phyloP scores from a whole-genome alignment of 1,140 invertebrate species.

The Antheraea mylitta region DNA sequence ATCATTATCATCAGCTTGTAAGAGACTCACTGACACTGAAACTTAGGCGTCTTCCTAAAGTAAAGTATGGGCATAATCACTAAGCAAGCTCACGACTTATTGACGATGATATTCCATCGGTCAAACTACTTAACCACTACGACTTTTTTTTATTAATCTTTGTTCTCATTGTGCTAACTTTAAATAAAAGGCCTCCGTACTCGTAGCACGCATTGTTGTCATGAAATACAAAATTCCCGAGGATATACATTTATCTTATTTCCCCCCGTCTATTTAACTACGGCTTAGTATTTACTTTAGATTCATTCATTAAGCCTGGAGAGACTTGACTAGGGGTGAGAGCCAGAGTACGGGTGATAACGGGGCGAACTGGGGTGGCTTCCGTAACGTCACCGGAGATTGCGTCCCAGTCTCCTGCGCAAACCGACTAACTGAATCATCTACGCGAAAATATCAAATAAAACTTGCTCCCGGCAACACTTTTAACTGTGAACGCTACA shows the following conservation, averaged over 20 bases:
- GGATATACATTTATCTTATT: neutral
- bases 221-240: neutral
- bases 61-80: too few relatives aligned
- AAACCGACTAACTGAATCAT: conserved; percentile 69
- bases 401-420: conserved; percentile 65
- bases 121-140: too few relatives aligned
- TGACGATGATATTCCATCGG: too few relatives aligned
- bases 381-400: conserved; percentile 63
- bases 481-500: conserved; percentile 35
- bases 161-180: too few relatives aligned
- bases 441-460: conserved; percentile 66
- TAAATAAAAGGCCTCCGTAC: too few relatives aligned
- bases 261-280: neutral
- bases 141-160: too few relatives aligned
- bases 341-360: conserved; percentile 33
- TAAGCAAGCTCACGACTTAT: too few relatives aligned
- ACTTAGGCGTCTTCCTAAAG: too few relatives aligned
- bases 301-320: conserved; percentile 29
- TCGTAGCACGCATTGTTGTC: neutral
- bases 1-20: too few relatives aligned
- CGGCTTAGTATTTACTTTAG: conserved; percentile 9
- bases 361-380: conserved; percentile 29
- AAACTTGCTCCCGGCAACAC: conserved; percentile 52
- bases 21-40: too few relatives aligned
- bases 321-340: conserved; percentile 18